A percentile compares a stretch with the other conserved stretches of the same genome.
These are phyloP conservation scores for Paedocypris sp. DNA, from an alignment of 2,113 vertebrate genomes.

Conservation along the genomic window DNA sequence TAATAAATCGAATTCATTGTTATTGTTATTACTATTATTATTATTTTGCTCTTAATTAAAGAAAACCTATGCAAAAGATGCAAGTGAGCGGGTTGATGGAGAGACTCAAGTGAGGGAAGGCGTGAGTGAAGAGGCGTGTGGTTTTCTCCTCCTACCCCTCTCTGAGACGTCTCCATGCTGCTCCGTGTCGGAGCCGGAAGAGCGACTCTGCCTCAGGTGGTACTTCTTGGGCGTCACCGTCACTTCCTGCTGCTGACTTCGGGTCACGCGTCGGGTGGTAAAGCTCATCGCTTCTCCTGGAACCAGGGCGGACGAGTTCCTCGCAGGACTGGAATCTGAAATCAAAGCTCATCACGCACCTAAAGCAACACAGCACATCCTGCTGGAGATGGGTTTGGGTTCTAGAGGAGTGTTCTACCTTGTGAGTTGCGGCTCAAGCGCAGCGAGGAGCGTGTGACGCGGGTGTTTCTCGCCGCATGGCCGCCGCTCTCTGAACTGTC, in stretches of 20 bases:
- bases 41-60: too few species aligned
- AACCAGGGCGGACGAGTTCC: slow-evolving; percentile 60
- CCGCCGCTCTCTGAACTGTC: slow-evolving; percentile 74
- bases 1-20: too few species aligned
- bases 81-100: neutral
- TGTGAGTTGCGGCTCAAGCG: slow-evolving; percentile 85
- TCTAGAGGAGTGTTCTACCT: slow-evolving; percentile 67
- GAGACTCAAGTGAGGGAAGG: slow-evolving; percentile 2
- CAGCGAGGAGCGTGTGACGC: slow-evolving; percentile 82
- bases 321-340: slow-evolving; percentile 64
- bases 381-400: too few species aligned
- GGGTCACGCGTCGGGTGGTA: slow-evolving; percentile 80
- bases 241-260: slow-evolving; percentile 83
- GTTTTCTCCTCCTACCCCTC: slow-evolving; percentile 65
- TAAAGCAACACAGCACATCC: too few species aligned
- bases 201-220: slow-evolving; percentile 81
- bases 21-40: too few species aligned
- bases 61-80: too few species aligned
- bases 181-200: slow-evolving; percentile 84
- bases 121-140: neutral
- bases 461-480: slow-evolving; percentile 67
- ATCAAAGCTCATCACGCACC: neutral
- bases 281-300: slow-evolving; percentile 72
- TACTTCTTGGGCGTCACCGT: slow-evolving; percentile 84
- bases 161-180: slow-evolving; percentile 75